Evolutionary conservation across 2,888 invertebrate genomes (phyloP), one percentile per base, ranked within the genome.

Genomic region (Nebria salina): DNA sequence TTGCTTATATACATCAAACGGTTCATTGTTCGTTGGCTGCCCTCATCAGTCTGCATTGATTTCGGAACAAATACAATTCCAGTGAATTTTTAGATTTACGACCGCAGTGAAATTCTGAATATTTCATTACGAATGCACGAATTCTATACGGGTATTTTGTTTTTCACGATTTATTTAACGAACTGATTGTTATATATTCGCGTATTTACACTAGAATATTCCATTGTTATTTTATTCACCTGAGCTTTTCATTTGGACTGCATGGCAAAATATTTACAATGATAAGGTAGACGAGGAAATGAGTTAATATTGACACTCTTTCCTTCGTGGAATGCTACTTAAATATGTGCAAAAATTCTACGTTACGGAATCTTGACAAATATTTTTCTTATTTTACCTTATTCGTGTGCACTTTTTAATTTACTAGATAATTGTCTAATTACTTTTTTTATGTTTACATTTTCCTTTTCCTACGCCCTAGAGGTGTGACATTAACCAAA

Each of bases 81-180:
- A 77, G 65, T 70, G 76, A 76, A 76, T 76, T 76, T 76, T 76
- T 76, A 76, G 66, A 76, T 75, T 76, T 70, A 25, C 42, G n/a
- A 15, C 25, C 15, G 26, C 65, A 26, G 64, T 34, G 72, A 78
- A 75, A 75, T n/a, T 41, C 41, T 34, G 65, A 64, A 15, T 72
- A n/a, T 26, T n/a, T 65, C 65, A 34, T 34, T 65, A 13, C 34
- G 64, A 25, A 65, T 15, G 72, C 34, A 77, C 8, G 54, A 54
- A 54, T 54, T 54, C 54, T 54, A 54, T 54, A 76, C 76, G 76
- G 34, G 65, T 76, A 76, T 76, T 76, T 66, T 76, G 76, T 76
- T 76, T 76, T 76, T 26, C 66, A 76, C 15, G 70, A 66, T 41
- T n/a, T 68, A 76, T 76, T 26, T 43, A 76, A 76, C 68, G 15